These are phyloP conservation scores for Zaprionus lachaisei DNA, from an alignment of 1,140 invertebrate genomes.

Conservation along the genomic window DNA sequence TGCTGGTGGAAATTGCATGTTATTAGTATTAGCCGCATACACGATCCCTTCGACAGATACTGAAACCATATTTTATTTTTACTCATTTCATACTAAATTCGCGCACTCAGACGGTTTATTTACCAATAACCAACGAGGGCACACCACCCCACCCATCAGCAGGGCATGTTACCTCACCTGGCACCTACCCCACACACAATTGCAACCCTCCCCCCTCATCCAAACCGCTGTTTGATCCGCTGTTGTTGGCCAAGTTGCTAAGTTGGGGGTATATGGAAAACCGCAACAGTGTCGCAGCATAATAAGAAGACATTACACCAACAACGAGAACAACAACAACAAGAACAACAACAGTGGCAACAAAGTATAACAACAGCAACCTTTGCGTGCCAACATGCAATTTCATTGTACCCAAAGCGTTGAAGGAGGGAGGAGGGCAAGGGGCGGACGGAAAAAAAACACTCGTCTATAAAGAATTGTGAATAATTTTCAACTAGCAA, in stretches of 20 bases:
- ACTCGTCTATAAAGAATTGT: conserved; percentile 79
- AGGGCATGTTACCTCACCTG: conserved; percentile 21
- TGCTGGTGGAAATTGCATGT: conserved; percentile 77
- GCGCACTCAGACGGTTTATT: conserved; percentile 78
- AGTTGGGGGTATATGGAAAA: conserved; percentile 23
- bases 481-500: conserved; percentile 74
- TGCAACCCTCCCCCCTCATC: neutral
- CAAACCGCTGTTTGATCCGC: neutral
- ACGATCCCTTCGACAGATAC: conserved; percentile 77
- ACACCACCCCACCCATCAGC: conserved; percentile 9
- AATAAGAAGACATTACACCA: conserved; percentile 80
- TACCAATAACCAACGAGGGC: conserved; percentile 72
- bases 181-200: neutral
- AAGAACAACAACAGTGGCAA: conserved; percentile 33
- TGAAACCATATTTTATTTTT: conserved; percentile 77
- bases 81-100: conserved; percentile 64
- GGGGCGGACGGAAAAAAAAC: conserved; percentile 40
- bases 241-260: neutral
- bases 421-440: neutral
- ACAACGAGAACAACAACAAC: conserved; percentile 45
- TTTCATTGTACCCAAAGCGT: conserved; percentile 64
- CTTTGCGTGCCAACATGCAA: conserved; percentile 79
- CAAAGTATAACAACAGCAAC: conserved; percentile 50
- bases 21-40: conserved; percentile 81
- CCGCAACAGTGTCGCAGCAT: conserved; percentile 75